Evolutionary conservation across 2,888 invertebrate species (phyloP), one percentile per base, ranked within the genome.

Genomic region (Eurois occulta): DNA sequence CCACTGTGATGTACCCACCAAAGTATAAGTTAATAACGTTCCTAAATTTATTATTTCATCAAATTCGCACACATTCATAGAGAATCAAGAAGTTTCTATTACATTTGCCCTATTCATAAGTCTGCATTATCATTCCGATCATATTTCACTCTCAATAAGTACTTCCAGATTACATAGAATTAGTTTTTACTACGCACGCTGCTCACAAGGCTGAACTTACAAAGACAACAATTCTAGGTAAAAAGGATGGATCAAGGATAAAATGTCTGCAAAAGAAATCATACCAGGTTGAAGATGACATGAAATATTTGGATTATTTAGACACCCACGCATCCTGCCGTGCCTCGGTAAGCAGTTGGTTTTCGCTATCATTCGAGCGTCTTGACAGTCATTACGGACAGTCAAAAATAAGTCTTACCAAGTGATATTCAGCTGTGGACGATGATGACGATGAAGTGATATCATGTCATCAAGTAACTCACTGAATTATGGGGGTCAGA

Each of bases 91-190:
- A 46, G 43, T 18, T 78, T 60, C 43, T 46, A 80, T 77, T 77
- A 83, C n/a, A 67, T 85, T 79, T 68, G 71, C 72, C 72, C 43
- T 81, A 78, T 77, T 55, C 69, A 67, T 72, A 64, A 46, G 38
- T 68, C 74, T 55, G 46, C 35, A 55, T 83, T 87, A 81, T 77
- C 48, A 83, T 87, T 80, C 75, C 38, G 52, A 80, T 83, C 77
- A 69, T 78, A 83, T 77, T 78, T 79, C 21, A 32, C n/a, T 73
- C 60, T 72, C 76, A 77, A 77, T 78, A n/a, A n/a, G n/a, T n/a
- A 67, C 73, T 72, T 60, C 18, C 48, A 77, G 72, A 85, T 66
- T 48, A 81, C 71, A 77, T 66, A 52, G 67, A 77, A 81, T 78
- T 78, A 69, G 66, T 71, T 80, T 76, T 78, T 68, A 52, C 65